These are phyloP conservation scores for zebrafish (Danio rerio) DNA, from an alignment of 2,113 vertebrate genomes.

Conservation along the genomic window DNA sequence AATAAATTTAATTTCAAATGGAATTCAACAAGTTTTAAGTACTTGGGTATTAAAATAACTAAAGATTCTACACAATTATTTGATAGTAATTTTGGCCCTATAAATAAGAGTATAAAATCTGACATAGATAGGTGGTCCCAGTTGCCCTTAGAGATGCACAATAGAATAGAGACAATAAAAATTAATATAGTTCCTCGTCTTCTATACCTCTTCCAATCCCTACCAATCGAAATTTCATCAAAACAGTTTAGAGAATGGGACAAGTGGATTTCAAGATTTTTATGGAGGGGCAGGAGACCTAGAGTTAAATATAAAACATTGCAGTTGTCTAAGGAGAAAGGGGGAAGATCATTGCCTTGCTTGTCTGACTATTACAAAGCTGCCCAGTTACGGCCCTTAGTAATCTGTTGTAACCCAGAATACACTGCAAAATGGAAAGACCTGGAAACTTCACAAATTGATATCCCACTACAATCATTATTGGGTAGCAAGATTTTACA, in stretches of 20 bases:
- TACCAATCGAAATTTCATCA: too few relatives aligned
- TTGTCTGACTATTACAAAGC: not conserved
- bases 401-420: not conserved
- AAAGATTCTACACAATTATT: not conserved
- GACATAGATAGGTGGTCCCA: too few relatives aligned
- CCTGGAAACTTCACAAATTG: not conserved
- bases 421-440: not conserved
- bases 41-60: constrained; percentile 13
- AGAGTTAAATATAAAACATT: too few relatives aligned
- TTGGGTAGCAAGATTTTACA: not conserved
- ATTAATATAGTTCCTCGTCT: too few relatives aligned
- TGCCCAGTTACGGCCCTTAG: not conserved
- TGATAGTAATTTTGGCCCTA: not conserved
- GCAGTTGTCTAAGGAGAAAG: not conserved
- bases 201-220: too few relatives aligned
- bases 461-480: not conserved
- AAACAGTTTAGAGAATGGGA: not conserved
- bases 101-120: not conserved
- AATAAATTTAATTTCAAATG: constrained; percentile 2
- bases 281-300: not conserved
- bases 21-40: constrained; percentile 18
- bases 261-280: not conserved
- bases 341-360: not conserved
- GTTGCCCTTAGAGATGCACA: too few relatives aligned
- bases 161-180: not conserved